Evolutionary conservation across 2,113 vertebrate genomes (phyloP), one percentile per base, ranked within the genome.

Genomic region (Parus major): DNA sequence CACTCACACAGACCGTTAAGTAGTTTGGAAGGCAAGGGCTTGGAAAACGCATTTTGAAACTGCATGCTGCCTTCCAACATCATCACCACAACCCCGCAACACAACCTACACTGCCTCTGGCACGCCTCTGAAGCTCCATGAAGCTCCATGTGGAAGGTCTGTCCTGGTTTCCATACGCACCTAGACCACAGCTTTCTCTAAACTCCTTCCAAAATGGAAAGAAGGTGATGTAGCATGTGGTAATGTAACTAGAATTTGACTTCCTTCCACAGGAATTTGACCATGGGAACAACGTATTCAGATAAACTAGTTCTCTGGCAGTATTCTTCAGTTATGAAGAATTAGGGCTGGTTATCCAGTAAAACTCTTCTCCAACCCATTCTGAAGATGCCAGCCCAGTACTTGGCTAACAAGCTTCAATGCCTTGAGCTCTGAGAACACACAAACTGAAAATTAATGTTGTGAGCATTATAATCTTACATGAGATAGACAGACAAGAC

Each of bases 1-100:
- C 11, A 36, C 15, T 63, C 18, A 7, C 19, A 33, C 1, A 49
- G 50, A 41, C 63, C 0, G 0, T 39, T 8, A 36, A 57, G 53
- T 41, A 33, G 16, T 36, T 28, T n/a, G 63, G 46, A 69, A 84
- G 64, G 33, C 53, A 55, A 50, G 3, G 25, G 44, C 29, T 83
- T 56, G 49, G 11, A 72, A 86, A 83, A 22, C 41, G 41, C 55
- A 22, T 69, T 94, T 56, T 77, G 21, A 42, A 92, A 56, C 18
- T 52, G 63, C 0, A 5, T n/a, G 31, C 41, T 76, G 59, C 59
- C 44, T 76, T 55, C 16, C 49, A 56, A 29, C 12, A 55, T 29
- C 46, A 33, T 36, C 20, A 50, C 5, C 20, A 50, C 5, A 78
- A 7, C 29, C 19, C 52, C 12, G 12, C 11, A 31, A 25, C n/a